These are phyloP conservation scores for Hippasteria phrygiana DNA, from an alignment of 53 echinoderm and acorn worm species.

Conservation along the genomic window DNA sequence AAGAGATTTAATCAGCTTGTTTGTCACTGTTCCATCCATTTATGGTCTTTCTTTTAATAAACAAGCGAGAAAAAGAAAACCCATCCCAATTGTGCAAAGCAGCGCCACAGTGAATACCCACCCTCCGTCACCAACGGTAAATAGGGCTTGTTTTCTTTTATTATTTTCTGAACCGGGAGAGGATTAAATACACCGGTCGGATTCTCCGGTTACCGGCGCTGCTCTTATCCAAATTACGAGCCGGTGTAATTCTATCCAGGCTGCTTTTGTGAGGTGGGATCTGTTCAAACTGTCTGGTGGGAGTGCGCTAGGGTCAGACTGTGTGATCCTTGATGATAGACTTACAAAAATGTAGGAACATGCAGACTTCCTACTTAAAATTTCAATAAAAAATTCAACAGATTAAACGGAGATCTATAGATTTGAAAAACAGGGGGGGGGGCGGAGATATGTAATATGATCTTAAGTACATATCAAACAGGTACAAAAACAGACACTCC, in stretches of 20 bases:
- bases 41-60: not conserved
- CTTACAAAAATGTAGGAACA: too few species aligned
- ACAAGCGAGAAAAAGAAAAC: not conserved
- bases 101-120: not conserved
- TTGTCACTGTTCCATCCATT: not conserved
- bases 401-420: too few species aligned
- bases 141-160: conserved; percentile 3
- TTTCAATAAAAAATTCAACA: too few species aligned
- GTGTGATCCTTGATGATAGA: too few species aligned
- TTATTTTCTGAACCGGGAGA: not conserved
- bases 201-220: conserved; percentile 18
- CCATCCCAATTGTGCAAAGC: not conserved
- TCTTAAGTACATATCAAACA: too few species aligned
- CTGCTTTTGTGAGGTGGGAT: conserved; percentile 4
- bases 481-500: too few species aligned
- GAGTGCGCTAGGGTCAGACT: not conserved
- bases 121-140: not conserved
- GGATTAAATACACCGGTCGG: conserved; percentile 9
- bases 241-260: conserved; percentile 34
- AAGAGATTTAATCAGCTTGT: not conserved
- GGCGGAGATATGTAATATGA: too few species aligned
- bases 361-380: too few species aligned
- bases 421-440: too few species aligned
- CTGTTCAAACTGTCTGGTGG: not conserved
- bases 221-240: conserved; percentile 55